Evolutionary conservation across 2,113 vertebrate species (phyloP).

Genomic region (Coryphaenoides rupestris): DNA sequence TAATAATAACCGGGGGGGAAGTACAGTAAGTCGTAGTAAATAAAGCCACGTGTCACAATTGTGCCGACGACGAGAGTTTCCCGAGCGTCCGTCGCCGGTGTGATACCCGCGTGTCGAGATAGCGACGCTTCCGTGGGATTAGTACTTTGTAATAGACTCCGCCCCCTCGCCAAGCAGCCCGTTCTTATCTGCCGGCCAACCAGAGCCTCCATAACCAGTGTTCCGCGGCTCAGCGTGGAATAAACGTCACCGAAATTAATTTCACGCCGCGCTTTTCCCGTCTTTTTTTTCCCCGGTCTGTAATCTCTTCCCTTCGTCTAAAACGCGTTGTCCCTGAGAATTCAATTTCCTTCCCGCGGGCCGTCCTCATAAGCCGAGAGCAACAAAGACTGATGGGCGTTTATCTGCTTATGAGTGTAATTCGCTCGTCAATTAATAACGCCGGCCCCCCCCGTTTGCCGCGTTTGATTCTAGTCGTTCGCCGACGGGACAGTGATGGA

Average conservation of each 20-base stretch:
- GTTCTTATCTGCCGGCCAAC: constrained; percentile 65
- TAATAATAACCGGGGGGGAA: constrained; percentile 25
- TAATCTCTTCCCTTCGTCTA: constrained; percentile 71
- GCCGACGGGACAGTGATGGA: constrained; percentile 39
- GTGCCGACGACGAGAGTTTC: constrained; percentile 33
- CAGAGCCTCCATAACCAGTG: constrained; percentile 67
- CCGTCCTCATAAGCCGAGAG: constrained; percentile 54
- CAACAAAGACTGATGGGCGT: constrained; percentile 71
- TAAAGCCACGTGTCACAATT: constrained; percentile 45
- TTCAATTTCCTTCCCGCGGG: constrained; percentile 86
- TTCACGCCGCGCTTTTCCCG: constrained; percentile 80
- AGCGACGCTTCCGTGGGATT: constrained; percentile 37
- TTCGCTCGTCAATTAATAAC: constrained; percentile 71
- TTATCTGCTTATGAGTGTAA: constrained; percentile 68
- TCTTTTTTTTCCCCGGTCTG: too few relatives aligned
- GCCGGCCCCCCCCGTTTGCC: constrained; percentile 62
- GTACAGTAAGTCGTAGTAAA: constrained; percentile 40
- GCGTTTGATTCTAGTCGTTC: constrained; percentile 66
- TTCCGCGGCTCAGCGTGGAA: constrained; percentile 69
- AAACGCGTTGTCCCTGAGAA: constrained; percentile 84
- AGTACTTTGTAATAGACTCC: constrained; percentile 55
- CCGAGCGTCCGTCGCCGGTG: constrained; percentile 14
- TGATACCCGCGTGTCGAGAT: constrained; percentile 41
- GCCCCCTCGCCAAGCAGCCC: constrained; percentile 52
- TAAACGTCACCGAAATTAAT: constrained; percentile 98